These are phyloP conservation scores for Coecobrya sp. DNA, from an alignment of 2,888 invertebrate species.

Conservation along the genomic window DNA sequence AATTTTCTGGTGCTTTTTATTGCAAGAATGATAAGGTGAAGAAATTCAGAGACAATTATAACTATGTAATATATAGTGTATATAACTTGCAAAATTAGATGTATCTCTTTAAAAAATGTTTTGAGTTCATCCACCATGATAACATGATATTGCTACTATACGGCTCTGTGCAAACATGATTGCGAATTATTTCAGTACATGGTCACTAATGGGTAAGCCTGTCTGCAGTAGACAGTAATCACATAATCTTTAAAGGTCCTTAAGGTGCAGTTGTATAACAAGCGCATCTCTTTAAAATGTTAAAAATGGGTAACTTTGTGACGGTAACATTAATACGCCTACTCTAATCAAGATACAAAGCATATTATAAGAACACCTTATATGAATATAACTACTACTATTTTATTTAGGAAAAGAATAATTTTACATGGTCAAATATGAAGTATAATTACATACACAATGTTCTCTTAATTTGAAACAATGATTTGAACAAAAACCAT, in stretches of 20 bases:
- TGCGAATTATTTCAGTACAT: background rate
- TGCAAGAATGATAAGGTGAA: background rate
- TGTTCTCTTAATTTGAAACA: constrained; percentile 57
- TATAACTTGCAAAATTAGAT: no score
- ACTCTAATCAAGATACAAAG: background rate
- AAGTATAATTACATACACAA: background rate
- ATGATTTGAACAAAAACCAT: constrained; percentile 49
- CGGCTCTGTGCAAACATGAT: background rate
- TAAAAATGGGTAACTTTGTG: background rate
- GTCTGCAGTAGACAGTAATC: background rate
- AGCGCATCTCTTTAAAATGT: background rate
- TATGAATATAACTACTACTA: no score
- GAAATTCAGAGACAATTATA: background rate
- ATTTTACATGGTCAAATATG: constrained; percentile 9
- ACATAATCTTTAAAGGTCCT: background rate
- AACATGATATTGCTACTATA: background rate
- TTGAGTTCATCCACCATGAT: background rate
- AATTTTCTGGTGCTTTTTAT: no score
- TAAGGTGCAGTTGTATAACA: background rate
- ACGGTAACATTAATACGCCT: background rate
- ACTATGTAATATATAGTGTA: background rate
- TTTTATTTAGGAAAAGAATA: background rate
- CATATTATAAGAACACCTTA: no score
- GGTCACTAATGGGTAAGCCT: background rate
- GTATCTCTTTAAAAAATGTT: background rate